phyloP scores from a whole-genome alignment of 2,797 vertebrate genomes.

The Rallus crepitans region DNA sequence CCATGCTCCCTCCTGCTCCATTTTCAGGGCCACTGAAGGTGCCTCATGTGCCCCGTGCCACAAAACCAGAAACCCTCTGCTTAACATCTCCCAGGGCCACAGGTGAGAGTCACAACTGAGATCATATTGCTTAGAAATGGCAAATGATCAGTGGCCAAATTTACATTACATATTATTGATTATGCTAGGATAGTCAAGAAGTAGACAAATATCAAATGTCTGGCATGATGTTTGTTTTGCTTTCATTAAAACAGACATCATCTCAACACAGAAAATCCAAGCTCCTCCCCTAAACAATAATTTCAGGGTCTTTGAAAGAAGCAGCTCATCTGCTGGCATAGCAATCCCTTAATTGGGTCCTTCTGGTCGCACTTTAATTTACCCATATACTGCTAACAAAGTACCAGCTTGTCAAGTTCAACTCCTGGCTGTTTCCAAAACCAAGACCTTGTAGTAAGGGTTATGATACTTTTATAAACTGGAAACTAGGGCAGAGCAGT shows the following conservation, averaged over 20 bases:
- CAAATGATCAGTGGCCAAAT: neutral
- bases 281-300: neutral
- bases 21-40: rapidly evolving
- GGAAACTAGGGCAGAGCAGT: conserved; percentile 30
- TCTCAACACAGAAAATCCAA: neutral
- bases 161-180: rapidly evolving
- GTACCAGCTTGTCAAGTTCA: neutral
- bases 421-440: conserved; percentile 25
- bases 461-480: neutral
- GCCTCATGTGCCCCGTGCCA: neutral
- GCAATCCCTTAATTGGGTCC: neutral
- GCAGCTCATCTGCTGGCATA: conserved; percentile 7
- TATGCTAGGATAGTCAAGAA: neutral
- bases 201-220: conserved; percentile 9
- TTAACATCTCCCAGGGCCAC: neutral
- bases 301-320: neutral
- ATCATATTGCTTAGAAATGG: rapidly evolving
- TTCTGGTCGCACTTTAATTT: conserved; percentile 8
- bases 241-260: neutral
- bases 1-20: rapidly evolving
- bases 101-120: neutral
- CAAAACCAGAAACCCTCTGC: neutral
- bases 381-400: neutral
- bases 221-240: neutral
- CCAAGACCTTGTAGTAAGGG: conserved; percentile 9